Percentiles rank a stretch among this genome's conserved stretches.
phyloP scores from a whole-genome alignment of 2,888 invertebrate genomes.

The Adelphocoris suturalis region DNA sequence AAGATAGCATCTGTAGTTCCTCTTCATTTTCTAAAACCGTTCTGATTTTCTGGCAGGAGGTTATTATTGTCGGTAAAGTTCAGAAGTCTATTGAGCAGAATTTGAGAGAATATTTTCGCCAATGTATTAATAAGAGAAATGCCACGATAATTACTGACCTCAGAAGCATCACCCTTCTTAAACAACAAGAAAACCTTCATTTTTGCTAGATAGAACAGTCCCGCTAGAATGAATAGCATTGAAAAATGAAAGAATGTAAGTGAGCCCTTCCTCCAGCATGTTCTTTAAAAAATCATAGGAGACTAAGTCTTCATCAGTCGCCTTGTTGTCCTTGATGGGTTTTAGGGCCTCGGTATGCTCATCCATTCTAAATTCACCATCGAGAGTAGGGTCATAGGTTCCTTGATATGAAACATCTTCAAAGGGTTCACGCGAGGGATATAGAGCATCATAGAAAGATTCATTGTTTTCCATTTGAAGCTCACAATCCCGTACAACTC shows the following conservation, averaged over 20 bases:
- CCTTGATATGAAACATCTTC: background rate
- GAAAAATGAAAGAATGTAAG: background rate
- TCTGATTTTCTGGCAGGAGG: no score
- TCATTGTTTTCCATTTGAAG: background rate
- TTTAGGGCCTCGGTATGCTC: background rate
- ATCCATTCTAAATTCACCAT: background rate
- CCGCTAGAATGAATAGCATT: background rate
- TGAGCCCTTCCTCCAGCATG: background rate
- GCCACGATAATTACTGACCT: no score
- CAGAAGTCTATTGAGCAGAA: no score
- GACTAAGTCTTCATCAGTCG: background rate
- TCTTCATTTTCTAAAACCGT: no score
- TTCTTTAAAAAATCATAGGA: background rate
- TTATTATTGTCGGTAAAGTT: no score
- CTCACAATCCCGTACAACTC: background rate
- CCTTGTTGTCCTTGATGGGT: background rate
- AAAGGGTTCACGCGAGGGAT: background rate
- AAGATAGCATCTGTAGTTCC: no score
- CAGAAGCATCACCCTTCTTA: background rate
- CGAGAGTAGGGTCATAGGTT: background rate
- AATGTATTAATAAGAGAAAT: background rate
- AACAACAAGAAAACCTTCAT: background rate
- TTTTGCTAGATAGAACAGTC: background rate
- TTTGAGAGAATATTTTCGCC: background rate
- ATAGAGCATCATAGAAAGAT: background rate